These are phyloP conservation scores for Galleria mellonella DNA, from an alignment of 1,140 invertebrate genomes.

Conservation along the genomic window DNA sequence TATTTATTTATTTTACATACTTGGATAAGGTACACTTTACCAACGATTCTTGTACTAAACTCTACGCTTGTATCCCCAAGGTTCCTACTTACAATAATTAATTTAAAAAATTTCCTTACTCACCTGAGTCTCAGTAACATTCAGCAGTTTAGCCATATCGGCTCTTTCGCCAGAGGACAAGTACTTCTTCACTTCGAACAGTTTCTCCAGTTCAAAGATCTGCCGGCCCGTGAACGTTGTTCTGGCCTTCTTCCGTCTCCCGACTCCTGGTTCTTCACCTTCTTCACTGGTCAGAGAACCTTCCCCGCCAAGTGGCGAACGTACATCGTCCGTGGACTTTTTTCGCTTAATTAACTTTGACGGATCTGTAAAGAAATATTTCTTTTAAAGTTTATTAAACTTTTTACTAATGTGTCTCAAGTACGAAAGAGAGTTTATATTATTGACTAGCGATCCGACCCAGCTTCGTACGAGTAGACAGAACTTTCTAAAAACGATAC, in stretches of 20 bases:
- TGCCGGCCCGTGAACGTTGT: slow-evolving; percentile 96
- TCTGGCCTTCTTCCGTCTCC: slow-evolving; percentile 94
- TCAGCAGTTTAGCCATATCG: slow-evolving; percentile 94
- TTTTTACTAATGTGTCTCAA: neutral
- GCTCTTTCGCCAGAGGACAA: slow-evolving; percentile 94
- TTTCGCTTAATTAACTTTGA: slow-evolving; percentile 62
- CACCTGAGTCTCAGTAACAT: slow-evolving; percentile 97
- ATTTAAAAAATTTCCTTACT: slow-evolving; percentile 22
- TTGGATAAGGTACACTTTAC: no score
- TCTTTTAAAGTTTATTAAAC: neutral
- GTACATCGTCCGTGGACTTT: slow-evolving; percentile 63
- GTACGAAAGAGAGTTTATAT: no score
- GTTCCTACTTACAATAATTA: no score
- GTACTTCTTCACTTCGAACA: slow-evolving; percentile 97
- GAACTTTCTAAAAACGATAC: no score
- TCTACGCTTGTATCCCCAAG: no score
- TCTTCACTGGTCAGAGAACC: slow-evolving; percentile 85
- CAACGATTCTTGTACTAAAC: no score
- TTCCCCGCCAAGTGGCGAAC: slow-evolving; percentile 84
- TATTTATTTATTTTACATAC: no score
- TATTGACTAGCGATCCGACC: no score
- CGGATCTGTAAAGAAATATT: slow-evolving; percentile 42
- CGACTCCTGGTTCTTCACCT: slow-evolving; percentile 76
- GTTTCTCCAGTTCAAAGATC: slow-evolving; percentile 96
- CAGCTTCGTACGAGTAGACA: no score